Percentiles rank a stretch among this genome's conserved stretches.
Conservation (phyloP, 2,888 invertebrate genomes). For the Caprella mutica region DNA sequence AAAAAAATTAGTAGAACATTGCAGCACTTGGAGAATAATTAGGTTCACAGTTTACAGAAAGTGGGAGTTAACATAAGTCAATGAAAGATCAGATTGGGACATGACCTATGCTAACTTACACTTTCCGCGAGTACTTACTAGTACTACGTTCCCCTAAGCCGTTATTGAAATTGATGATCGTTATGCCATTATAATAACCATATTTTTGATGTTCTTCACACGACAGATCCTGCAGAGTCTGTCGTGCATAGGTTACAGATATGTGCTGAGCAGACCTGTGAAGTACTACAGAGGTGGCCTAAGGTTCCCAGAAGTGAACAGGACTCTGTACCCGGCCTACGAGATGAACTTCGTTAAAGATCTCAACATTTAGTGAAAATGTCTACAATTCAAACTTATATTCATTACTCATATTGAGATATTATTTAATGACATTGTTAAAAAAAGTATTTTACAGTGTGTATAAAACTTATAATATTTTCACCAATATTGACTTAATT, state of each 20-base stretch:
- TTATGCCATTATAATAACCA: too few relatives aligned
- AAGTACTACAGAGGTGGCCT: conserved; percentile 30
- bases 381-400: too few relatives aligned
- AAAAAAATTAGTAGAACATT: neutral
- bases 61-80: neutral
- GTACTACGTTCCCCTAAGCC: neutral
- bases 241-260: conserved; percentile 29
- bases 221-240: conserved; percentile 29
- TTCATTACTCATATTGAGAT: too few relatives aligned
- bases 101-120: neutral
- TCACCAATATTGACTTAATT: too few relatives aligned
- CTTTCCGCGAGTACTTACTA: neutral
- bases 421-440: too few relatives aligned
- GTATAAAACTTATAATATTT: too few relatives aligned
- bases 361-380: neutral
- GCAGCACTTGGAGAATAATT: neutral
- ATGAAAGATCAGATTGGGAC: neutral
- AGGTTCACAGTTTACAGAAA: neutral
- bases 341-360: conserved; percentile 29
- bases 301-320: conserved; percentile 23
- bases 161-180: neutral
- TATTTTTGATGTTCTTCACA: too few relatives aligned
- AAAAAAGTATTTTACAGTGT: too few relatives aligned
- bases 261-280: conserved; percentile 26
- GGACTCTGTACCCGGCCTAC: conserved; percentile 19